A percentile compares a stretch with the other conserved stretches of the same genome.
These are phyloP conservation scores for Poeciliopsis presidionis DNA, from an alignment of 2,797 vertebrate genomes.

Conservation along the genomic window DNA sequence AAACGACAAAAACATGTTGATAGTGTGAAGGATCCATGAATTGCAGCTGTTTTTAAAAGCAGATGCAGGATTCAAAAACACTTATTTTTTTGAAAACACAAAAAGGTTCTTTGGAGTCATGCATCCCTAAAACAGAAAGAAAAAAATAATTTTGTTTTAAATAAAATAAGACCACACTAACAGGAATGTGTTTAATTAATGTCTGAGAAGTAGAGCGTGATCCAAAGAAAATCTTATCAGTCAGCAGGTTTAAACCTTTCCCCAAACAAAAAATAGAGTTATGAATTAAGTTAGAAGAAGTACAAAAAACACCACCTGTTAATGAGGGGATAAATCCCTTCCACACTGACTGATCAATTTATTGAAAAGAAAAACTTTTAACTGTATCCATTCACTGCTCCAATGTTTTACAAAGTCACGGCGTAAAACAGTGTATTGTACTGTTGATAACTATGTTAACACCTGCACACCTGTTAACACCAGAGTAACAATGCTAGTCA, in stretches of 20 bases:
- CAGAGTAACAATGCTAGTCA: not conserved
- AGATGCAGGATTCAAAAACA: not conserved
- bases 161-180: not conserved
- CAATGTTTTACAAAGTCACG: not conserved
- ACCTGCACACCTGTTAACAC: not conserved
- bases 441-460: not conserved
- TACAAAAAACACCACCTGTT: too few species aligned
- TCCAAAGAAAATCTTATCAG: too few species aligned
- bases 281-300: not conserved
- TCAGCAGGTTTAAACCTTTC: too few species aligned
- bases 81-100: not conserved
- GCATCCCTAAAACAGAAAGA: not conserved
- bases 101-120: not conserved
- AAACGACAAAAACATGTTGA: not conserved
- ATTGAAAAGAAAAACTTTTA: not conserved
- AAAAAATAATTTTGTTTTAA: not conserved
- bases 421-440: not conserved
- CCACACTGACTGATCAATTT: not conserved
- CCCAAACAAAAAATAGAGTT: too few species aligned
- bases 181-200: not conserved
- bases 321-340: too few species aligned
- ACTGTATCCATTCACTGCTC: not conserved
- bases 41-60: not conserved
- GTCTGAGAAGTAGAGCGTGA: not conserved
- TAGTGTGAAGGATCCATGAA: not conserved